These are phyloP conservation scores for Helarctos malayanus DNA, from an alignment of 2,797 vertebrate genomes.

Conservation along the genomic window DNA sequence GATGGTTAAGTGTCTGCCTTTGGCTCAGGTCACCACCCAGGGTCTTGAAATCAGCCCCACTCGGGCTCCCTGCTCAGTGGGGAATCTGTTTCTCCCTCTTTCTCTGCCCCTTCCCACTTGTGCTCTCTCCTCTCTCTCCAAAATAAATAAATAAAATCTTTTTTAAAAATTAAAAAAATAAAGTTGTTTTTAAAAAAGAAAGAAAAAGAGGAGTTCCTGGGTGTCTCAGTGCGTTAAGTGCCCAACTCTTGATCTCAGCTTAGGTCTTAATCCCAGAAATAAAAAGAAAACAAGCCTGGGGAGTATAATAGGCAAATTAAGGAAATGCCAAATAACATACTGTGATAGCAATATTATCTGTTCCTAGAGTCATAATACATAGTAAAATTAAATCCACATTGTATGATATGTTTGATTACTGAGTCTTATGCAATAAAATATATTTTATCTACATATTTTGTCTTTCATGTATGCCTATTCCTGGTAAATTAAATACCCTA, in stretches of 20 bases:
- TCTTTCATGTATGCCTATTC: not conserved
- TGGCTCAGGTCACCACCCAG: not conserved
- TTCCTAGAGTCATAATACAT: not conserved
- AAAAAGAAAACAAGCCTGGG: not conserved
- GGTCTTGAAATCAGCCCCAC: not conserved
- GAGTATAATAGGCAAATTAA: not conserved
- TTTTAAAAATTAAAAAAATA: not conserved
- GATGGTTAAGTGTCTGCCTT: not conserved
- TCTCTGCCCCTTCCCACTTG: not conserved
- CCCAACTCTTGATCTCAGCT: not conserved
- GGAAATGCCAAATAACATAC: not conserved
- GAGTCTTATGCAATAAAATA: not conserved
- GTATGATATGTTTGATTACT: not conserved
- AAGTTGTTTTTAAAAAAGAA: not conserved
- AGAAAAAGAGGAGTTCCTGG: not conserved
- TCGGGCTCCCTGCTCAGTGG: not conserved
- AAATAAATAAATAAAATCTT: not conserved
- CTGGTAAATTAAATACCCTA: conserved; percentile 23
- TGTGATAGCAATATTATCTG: not conserved
- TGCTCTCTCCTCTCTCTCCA: not conserved
- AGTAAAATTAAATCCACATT: not conserved
- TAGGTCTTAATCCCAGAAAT: not conserved
- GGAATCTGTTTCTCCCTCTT: not conserved
- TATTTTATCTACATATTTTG: not conserved
- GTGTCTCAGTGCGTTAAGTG: not conserved